Percentiles rank a stretch among this genome's conserved stretches.
phyloP scores from a whole-genome alignment of 2,113 vertebrate species.

The Rhadina sibilatrix region DNA sequence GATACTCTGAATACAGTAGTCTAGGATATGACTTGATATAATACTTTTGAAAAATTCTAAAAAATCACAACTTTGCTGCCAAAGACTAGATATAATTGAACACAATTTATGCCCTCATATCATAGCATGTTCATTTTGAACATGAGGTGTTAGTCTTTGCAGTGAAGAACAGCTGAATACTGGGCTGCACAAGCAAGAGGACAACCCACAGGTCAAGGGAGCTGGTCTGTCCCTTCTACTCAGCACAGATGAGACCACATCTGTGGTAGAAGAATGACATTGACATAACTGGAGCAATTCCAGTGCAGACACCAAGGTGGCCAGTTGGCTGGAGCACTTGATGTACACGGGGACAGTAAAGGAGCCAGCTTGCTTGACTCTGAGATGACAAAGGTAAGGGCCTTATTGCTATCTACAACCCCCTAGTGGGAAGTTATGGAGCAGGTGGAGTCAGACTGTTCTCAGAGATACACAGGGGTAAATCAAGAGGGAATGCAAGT shows the following conservation, averaged over 20 bases:
- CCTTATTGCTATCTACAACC: neutral
- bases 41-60: neutral
- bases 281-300: neutral
- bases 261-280: neutral
- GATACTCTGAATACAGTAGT: neutral
- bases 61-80: neutral
- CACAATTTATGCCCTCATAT: neutral
- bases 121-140: neutral
- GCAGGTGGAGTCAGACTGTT: neutral
- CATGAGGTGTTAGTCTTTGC: neutral
- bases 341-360: neutral
- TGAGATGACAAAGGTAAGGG: neutral
- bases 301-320: neutral
- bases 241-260: neutral
- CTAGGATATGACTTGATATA: neutral
- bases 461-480: neutral
- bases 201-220: neutral
- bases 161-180: neutral
- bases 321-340: neutral
- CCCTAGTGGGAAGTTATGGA: neutral
- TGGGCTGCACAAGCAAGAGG: neutral
- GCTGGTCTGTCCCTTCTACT: neutral
- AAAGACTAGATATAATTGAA: neutral
- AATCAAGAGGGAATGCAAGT: neutral
- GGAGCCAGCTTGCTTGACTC: neutral